Evolutionary conservation across 2,797 vertebrate species (phyloP).

Genomic region (Pteronotus mesoamericanus): DNA sequence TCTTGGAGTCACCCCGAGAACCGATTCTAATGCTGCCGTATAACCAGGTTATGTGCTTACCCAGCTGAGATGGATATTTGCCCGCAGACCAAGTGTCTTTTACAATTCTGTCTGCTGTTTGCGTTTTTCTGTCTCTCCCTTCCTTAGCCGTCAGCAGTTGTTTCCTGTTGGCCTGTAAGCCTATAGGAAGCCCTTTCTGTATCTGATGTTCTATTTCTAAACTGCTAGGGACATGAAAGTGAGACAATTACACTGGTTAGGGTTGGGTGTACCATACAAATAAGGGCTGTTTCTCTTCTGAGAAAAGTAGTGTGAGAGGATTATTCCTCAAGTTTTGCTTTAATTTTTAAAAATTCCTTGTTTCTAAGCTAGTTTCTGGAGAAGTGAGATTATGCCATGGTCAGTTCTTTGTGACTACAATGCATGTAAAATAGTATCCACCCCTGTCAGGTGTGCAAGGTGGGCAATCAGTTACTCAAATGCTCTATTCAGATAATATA

Average conservation of each 20-base stretch:
- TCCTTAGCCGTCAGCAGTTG: neutral
- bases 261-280: no score
- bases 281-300: neutral
- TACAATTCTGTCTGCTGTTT: neutral
- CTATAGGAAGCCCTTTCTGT: neutral
- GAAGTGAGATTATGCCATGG: neutral
- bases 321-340: neutral
- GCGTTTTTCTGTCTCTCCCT: neutral
- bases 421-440: neutral
- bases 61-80: neutral
- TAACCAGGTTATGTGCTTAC: neutral
- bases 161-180: neutral
- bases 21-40: neutral
- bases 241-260: neutral
- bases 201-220: neutral
- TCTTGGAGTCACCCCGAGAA: neutral
- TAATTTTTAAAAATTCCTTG: neutral
- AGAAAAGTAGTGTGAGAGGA: neutral
- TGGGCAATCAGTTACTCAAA: slow-evolving; percentile 36
- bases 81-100: neutral
- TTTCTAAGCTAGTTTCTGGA: slow-evolving; percentile 6
- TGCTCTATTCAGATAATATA: neutral
- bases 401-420: neutral
- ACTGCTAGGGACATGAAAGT: neutral
- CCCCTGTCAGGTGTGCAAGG: neutral